Evolutionary conservation across 2,888 invertebrate genomes (phyloP).

Genomic region (Polymixis flavicincta): DNA sequence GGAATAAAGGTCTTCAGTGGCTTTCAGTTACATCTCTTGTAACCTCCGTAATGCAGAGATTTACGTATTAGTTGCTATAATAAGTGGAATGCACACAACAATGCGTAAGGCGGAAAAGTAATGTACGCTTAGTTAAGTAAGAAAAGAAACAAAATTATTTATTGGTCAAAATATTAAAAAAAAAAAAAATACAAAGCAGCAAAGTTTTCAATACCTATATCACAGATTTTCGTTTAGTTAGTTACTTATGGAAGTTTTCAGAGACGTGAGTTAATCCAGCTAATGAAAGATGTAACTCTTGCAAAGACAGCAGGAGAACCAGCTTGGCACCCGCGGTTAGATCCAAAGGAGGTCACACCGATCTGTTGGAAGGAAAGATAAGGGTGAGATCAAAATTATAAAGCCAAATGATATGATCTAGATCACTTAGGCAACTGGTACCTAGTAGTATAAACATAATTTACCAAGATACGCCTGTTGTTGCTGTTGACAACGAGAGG

Average conservation of each 20-base stretch:
- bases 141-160: not conserved
- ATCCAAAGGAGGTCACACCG: conserved; percentile 49
- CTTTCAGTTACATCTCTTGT: no score
- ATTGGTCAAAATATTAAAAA: not conserved
- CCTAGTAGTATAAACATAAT: conserved; percentile 4
- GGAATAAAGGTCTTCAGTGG: no score
- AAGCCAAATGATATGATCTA: no score
- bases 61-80: no score
- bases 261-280: conserved; percentile 59
- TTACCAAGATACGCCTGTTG: conserved; percentile 69
- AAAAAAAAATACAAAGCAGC: no score
- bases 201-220: not conserved
- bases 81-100: no score
- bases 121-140: no score
- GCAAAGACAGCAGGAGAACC: conserved; percentile 71
- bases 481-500: conserved; percentile 67
- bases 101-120: no score
- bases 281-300: conserved; percentile 70
- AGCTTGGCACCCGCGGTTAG: conserved; percentile 66
- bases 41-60: no score
- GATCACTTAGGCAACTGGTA: no score
- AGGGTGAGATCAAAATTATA: not conserved
- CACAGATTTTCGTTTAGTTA: not conserved
- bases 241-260: not conserved
- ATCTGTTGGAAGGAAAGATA: conserved; percentile 1